Evolutionary conservation across 1,140 invertebrate genomes (phyloP), one percentile per base, ranked within the genome.

Genomic region (Cotesia chilonis): DNA sequence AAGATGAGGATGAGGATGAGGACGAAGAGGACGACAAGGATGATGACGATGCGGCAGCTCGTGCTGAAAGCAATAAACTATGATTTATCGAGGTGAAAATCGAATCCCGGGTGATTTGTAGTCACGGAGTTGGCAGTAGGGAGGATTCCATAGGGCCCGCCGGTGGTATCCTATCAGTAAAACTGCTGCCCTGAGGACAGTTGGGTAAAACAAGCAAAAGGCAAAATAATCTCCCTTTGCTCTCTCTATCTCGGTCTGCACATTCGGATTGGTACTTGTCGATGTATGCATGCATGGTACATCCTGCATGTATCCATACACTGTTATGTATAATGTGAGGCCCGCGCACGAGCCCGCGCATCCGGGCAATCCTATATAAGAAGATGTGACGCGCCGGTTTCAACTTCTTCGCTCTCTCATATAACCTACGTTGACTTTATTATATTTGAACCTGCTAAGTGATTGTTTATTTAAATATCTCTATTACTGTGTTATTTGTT

Each of bases 21-120:
- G 14, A 37, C 7, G 12, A 38, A 63, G 12, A 28, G 10, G 17
- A 7, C 10, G 12, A 37, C 64, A 20, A 71, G 17, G 14, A 60
- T 35, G 9, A 72, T 61, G 61, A 52, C 54, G 59, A 60, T 20
- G 70, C 70, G 68, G 54, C 65, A 72, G 65, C 71, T 74, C 59
- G 68, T 66, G 75, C 61, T 76, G 75, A 77, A 75, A 74, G 80
- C 78, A 84, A 85, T 85, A 85, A 85, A 85, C 75, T 75, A 76
- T 85, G 84, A 85, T 85, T 85, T 85, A 85, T 84, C 84, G 81
- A 73, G 74, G 65, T 81, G 79, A 79, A 84, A 85, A 85, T 84
- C 84, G 82, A 83, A 79, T 80, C 70, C 74, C 60, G 71, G 75
- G 78, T 84, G 84, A 85, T 85, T 84, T 85, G 82, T 80, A 82